These are phyloP conservation scores for Rhorus exstirpatorius DNA, from an alignment of 2,888 invertebrate species.

Conservation along the genomic window DNA sequence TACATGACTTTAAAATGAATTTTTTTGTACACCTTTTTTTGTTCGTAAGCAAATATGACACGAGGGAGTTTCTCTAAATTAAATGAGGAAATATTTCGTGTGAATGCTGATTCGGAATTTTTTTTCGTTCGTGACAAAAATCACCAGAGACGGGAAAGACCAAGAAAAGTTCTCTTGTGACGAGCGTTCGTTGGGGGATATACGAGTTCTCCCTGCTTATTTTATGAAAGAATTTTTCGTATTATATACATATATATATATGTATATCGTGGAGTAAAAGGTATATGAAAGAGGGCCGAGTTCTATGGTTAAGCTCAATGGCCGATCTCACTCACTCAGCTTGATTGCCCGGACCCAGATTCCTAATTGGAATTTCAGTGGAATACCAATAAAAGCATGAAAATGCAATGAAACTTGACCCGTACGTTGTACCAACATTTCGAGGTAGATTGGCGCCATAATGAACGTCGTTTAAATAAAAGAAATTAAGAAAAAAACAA, in stretches of 20 bases:
- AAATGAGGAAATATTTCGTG: constrained; percentile 48
- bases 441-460: background rate
- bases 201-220: constrained; percentile 34
- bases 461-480: background rate
- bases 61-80: too few species aligned
- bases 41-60: background rate
- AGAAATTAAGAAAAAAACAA: background rate
- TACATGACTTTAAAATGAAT: background rate
- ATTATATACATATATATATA: constrained; percentile 12
- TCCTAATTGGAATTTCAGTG: constrained; percentile 48
- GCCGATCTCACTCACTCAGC: constrained; percentile 38
- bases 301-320: constrained; percentile 35
- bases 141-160: constrained; percentile 21
- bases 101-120: constrained; percentile 48
- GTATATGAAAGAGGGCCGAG: constrained; percentile 22
- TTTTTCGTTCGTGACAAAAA: constrained; percentile 48
- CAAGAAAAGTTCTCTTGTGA: constrained; percentile 21
- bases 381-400: constrained; percentile 24
- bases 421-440: constrained; percentile 2
- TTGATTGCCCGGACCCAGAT: constrained; percentile 41
- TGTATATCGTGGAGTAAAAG: constrained; percentile 2
- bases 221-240: constrained; percentile 28
- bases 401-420: constrained; percentile 26
- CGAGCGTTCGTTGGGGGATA: constrained; percentile 14
- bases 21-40: background rate